Conservation (phyloP, 2,888 invertebrate species). For the Lepidocyrtoides sp. region DNA sequence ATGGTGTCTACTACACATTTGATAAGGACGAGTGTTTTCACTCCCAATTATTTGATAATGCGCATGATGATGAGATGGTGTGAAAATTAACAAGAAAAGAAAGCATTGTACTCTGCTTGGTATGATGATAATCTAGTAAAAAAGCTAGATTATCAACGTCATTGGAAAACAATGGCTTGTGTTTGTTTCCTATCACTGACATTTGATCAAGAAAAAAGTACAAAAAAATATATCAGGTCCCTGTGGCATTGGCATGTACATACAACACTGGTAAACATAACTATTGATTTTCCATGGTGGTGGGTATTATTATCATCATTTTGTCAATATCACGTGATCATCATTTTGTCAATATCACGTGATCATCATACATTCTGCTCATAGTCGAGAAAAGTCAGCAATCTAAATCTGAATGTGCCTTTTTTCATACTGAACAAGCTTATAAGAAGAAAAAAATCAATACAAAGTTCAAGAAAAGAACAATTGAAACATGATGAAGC, state of each 20-base stretch:
- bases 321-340: neutral
- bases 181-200: constrained; percentile 1
- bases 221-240: neutral
- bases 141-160: neutral
- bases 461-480: neutral
- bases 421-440: no score
- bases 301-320: neutral
- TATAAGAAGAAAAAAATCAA: no score
- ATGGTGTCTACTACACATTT: no score
- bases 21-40: neutral
- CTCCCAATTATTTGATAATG: constrained; percentile 14
- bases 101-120: neutral
- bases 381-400: no score
- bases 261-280: neutral
- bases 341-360: neutral
- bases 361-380: no score
- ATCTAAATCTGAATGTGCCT: no score
- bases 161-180: constrained; percentile 19
- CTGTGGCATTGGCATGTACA: no score
- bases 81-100: constrained; percentile 17
- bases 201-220: constrained; percentile 34
- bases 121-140: neutral
- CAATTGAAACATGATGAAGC: constrained; percentile 19
- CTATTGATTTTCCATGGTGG: neutral
- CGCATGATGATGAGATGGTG: constrained; percentile 12